Evolutionary conservation across 2,113 vertebrate species (phyloP).

Genomic region (Copsychus sechellarum): DNA sequence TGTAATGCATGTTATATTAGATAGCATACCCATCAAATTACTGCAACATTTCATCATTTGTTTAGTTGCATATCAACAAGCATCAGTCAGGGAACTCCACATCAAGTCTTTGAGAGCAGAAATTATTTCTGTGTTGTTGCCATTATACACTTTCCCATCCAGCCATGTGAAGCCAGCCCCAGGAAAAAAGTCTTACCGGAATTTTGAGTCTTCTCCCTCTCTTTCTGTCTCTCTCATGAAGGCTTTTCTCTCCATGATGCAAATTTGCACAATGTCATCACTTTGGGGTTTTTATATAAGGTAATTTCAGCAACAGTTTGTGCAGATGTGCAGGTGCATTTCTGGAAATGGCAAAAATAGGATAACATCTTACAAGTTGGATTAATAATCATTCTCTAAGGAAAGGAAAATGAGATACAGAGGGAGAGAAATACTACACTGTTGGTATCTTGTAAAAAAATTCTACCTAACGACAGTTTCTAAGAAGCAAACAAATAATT

Average conservation of each 20-base stretch:
- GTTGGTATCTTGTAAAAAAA: neutral
- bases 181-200: neutral
- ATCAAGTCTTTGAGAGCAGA: neutral
- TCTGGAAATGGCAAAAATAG: neutral
- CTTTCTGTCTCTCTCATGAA: neutral
- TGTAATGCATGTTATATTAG: fast-evolving
- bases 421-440: neutral
- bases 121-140: neutral
- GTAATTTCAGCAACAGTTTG: neutral
- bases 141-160: neutral
- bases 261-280: neutral
- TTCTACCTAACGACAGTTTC: neutral
- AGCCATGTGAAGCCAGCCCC: neutral
- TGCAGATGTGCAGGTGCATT: neutral
- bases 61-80: neutral
- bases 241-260: neutral
- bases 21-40: neutral
- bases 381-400: neutral
- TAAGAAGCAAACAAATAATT: neutral
- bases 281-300: neutral
- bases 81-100: neutral
- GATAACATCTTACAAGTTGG: neutral
- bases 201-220: neutral
- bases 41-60: neutral
- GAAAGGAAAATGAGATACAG: neutral